phyloP scores from a whole-genome alignment of 2,797 vertebrate species.

The Lepilemur septentrionalis region DNA sequence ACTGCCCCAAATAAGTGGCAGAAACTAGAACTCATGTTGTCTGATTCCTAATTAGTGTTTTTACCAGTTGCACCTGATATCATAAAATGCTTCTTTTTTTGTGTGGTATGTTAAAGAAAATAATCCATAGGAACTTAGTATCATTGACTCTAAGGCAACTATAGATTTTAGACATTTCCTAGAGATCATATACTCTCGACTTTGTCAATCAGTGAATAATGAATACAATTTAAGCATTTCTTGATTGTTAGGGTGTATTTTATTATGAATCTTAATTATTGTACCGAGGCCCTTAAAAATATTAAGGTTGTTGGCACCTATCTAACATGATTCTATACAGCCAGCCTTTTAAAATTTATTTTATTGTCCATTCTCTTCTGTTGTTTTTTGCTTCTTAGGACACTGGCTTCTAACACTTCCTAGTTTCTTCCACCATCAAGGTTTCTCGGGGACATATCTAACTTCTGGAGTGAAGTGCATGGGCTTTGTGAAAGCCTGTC shows the following conservation, averaged over 20 bases:
- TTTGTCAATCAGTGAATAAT: neutral
- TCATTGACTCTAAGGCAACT: neutral
- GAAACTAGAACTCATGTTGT: neutral
- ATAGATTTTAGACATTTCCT: neutral
- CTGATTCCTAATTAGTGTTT: neutral
- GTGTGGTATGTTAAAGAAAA: neutral
- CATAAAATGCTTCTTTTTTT: neutral
- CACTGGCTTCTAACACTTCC: neutral
- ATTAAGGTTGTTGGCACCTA: neutral
- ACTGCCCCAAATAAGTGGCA: neutral
- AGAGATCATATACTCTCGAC: neutral
- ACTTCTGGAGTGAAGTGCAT: neutral
- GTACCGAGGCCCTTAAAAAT: neutral
- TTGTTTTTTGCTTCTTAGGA: neutral
- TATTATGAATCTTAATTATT: neutral
- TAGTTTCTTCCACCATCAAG: neutral
- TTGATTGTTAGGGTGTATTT: neutral
- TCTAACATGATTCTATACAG: neutral
- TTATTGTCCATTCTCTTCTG: neutral
- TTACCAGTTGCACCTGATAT: neutral
- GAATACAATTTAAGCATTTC: neutral
- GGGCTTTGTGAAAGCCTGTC: neutral
- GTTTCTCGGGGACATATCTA: neutral
- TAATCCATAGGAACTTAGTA: neutral
- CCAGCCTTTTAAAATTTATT: neutral